Evolutionary conservation across 2,888 invertebrate genomes (phyloP).

Genomic region (Diachrysia chrysitis): DNA sequence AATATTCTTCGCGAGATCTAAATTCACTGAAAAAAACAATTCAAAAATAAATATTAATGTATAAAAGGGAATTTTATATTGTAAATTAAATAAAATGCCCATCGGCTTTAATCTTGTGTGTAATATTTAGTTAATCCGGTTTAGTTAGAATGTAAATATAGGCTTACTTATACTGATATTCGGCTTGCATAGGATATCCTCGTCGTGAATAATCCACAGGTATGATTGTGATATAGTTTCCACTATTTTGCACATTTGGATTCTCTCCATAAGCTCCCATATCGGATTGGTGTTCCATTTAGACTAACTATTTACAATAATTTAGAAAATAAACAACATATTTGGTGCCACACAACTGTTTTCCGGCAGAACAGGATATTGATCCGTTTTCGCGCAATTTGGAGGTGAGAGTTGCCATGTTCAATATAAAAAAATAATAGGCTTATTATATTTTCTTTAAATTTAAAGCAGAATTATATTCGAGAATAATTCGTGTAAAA

Average conservation of each 20-base stretch:
- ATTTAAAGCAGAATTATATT: too few relatives aligned
- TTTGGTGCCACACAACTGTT: conserved; percentile 28
- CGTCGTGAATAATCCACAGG: conserved; percentile 89
- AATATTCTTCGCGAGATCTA: conserved; percentile 86
- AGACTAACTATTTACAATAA: conserved; percentile 36
- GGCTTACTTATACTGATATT: conserved; percentile 89
- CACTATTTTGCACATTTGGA: conserved; percentile 85
- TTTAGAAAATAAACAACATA: conserved; percentile 46
- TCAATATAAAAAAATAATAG: not conserved
- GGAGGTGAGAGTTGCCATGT: conserved; percentile 60
- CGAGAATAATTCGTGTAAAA: too few relatives aligned
- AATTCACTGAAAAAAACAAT: conserved; percentile 80
- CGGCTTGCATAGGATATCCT: conserved; percentile 88
- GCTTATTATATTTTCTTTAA: not conserved
- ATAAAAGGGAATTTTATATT: too few relatives aligned
- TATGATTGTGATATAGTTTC: conserved; percentile 90
- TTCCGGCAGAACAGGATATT: conserved; percentile 69
- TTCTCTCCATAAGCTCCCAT: conserved; percentile 87
- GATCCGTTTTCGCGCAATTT: conserved; percentile 80
- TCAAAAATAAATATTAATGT: not conserved
- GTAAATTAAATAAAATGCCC: not conserved
- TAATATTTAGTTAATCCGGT: not conserved
- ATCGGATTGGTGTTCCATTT: conserved; percentile 85
- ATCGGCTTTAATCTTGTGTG: not conserved
- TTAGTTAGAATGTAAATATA: not conserved